Conservation (phyloP, 2,888 invertebrate species). For the Machimus atricapillus region DNA sequence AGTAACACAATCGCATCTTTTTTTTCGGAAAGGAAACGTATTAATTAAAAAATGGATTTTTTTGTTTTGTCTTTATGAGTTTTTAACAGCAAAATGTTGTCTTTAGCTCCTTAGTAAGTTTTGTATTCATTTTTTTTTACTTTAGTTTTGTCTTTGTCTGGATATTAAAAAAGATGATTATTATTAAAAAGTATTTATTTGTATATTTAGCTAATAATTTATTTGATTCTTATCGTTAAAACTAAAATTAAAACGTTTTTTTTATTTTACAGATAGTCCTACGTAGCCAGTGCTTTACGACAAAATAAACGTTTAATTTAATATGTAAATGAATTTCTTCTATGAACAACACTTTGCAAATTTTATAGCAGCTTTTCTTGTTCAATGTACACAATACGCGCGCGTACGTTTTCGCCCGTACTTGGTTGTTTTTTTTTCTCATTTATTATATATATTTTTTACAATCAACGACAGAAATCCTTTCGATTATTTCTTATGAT, state of each 20-base stretch:
- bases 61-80: neutral
- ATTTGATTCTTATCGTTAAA: slow-evolving; percentile 37
- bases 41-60: neutral
- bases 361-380: neutral
- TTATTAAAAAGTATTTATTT: slow-evolving; percentile 39
- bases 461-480: slow-evolving; percentile 20
- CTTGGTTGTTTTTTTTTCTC: neutral
- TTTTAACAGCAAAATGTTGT: slow-evolving; percentile 30
- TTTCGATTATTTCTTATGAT: slow-evolving; percentile 34
- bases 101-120: slow-evolving; percentile 14
- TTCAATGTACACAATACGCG: neutral
- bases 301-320: slow-evolving; percentile 33
- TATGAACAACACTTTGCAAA: slow-evolving; percentile 2
- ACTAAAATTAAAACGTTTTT: slow-evolving; percentile 33
- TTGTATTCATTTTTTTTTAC: slow-evolving; percentile 7
- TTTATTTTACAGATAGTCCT: slow-evolving; percentile 36
- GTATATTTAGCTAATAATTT: slow-evolving; percentile 40
- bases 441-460: neutral
- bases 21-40: neutral
- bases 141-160: slow-evolving; percentile 2
- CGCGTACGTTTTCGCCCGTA: neutral
- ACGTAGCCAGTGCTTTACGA: slow-evolving; percentile 37
- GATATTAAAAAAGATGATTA: slow-evolving; percentile 38
- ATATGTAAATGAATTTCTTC: slow-evolving; percentile 27
- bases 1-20: neutral